Evolutionary conservation across 2,888 invertebrate species (phyloP), one percentile per base, ranked within the genome.

Genomic region (Nemotelus pantherinus): DNA sequence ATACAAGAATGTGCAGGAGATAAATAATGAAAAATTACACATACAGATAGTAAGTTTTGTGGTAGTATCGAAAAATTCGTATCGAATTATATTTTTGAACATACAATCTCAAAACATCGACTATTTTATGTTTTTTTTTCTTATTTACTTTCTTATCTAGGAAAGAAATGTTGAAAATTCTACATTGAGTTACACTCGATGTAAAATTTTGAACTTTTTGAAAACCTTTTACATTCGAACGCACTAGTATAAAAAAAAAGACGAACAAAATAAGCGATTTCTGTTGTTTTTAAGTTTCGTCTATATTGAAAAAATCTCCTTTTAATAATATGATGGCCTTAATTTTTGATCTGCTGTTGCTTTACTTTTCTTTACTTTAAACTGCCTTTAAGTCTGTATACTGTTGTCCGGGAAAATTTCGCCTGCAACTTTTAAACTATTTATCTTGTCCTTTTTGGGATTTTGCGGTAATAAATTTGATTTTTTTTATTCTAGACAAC

Each of bases 261-360:
- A 25, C 0, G 25, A 25, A 25, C 25, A 70, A 70, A 70, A n/a
- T n/a, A n/a, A 70, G 43, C 9, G 43, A 65, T 70, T 70, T 4
- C 2, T 45, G 48, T 50, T 41, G 44, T 55, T 72, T 72, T 72
- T 25, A 58, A 47, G n/a, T 57, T 72, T 58, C 57, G 50, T 72
- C 71, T 72, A 72, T 72, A 72, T 72, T 72, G 58, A 57, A 72
- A 58, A 72, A 45, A 72, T 55, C 41, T 45, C 25, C 60, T 60
- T 65, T 58, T 44, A 70, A 70, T 55, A 43, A 65, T 45, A 72
- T 10, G 47, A 58, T 72, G 57, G 58, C 58, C 58, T 72, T 45
- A 57, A 44, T 57, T 72, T n/a, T 58, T 58, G 71, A 58, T 72
- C 45, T 45, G 55, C 10, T 53, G 39, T 43, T 68, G 65, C 41